Conservation (phyloP, 1,140 invertebrate species). For the Yoshiicerus persimilis region DNA sequence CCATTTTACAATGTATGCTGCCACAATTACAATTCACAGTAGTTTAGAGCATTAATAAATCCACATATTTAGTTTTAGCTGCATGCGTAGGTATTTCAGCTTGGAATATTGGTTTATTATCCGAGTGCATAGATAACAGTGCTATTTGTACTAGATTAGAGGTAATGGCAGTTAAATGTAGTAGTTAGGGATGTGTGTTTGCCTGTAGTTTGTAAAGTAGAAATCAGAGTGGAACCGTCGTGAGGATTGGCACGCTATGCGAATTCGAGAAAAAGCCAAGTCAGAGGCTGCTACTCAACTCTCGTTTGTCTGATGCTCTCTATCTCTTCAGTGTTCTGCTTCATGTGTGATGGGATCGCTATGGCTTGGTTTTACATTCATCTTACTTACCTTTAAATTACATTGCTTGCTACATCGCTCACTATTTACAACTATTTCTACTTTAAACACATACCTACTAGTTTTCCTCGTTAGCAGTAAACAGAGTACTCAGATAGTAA, state of each 20-base stretch:
- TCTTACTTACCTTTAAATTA: no score
- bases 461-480: no score
- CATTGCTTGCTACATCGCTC: not conserved
- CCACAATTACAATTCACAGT: no score
- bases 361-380: no score
- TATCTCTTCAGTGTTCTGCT: not conserved
- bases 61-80: no score
- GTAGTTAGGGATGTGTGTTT: not conserved
- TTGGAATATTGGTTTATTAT: not conserved
- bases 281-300: not conserved
- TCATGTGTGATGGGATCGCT: not conserved
- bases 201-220: not conserved
- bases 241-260: not conserved
- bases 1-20: no score
- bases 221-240: slow-evolving; percentile 30
- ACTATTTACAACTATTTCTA: no score
- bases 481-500: no score
- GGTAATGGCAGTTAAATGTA: not conserved
- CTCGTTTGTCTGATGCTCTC: not conserved
- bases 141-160: not conserved
- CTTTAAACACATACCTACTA: no score
- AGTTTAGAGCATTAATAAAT: no score
- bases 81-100: not conserved
- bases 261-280: not conserved
- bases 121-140: no score